These are phyloP conservation scores for Scaptomyza tumidula DNA, from an alignment of 2,888 invertebrate genomes.

Conservation along the genomic window DNA sequence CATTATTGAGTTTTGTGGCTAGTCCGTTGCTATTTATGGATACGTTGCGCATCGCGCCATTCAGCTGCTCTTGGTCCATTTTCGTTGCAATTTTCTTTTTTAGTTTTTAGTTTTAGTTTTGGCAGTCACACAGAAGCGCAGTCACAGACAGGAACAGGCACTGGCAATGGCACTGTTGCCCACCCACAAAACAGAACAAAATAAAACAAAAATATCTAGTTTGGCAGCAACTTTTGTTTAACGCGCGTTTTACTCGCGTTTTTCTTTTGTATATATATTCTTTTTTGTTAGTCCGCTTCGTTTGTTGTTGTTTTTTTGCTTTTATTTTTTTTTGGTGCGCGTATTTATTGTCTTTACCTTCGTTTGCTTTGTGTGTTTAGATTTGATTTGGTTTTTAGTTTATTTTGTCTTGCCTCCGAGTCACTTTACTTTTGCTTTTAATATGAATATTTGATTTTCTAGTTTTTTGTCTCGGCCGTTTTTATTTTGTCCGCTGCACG, in stretches of 20 bases:
- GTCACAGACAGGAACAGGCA: slow-evolving; percentile 36
- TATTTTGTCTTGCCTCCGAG: slow-evolving; percentile 40
- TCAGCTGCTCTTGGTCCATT: slow-evolving; percentile 84
- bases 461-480: slow-evolving; percentile 43
- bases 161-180: slow-evolving; percentile 32
- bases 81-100: slow-evolving; percentile 37
- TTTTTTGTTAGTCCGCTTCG: slow-evolving; percentile 19
- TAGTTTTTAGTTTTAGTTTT: too few relatives aligned
- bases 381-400: slow-evolving; percentile 28
- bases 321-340: slow-evolving; percentile 9
- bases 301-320: background rate
- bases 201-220: slow-evolving; percentile 29
- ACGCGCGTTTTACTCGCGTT: slow-evolving; percentile 28
- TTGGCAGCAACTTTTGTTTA: slow-evolving; percentile 26
- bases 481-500: slow-evolving; percentile 74
- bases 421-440: slow-evolving; percentile 8
- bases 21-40: slow-evolving; percentile 82
- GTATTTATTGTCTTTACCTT: slow-evolving; percentile 39
- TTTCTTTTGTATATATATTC: slow-evolving; percentile 1
- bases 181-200: slow-evolving; percentile 13
- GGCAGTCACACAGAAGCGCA: slow-evolving; percentile 35
- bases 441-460: slow-evolving; percentile 28
- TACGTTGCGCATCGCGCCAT: slow-evolving; percentile 82
- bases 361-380: slow-evolving; percentile 12
- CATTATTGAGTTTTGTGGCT: slow-evolving; percentile 70